These are phyloP conservation scores for Timema cristinae DNA, from an alignment of 2,888 invertebrate genomes.

Conservation along the genomic window DNA sequence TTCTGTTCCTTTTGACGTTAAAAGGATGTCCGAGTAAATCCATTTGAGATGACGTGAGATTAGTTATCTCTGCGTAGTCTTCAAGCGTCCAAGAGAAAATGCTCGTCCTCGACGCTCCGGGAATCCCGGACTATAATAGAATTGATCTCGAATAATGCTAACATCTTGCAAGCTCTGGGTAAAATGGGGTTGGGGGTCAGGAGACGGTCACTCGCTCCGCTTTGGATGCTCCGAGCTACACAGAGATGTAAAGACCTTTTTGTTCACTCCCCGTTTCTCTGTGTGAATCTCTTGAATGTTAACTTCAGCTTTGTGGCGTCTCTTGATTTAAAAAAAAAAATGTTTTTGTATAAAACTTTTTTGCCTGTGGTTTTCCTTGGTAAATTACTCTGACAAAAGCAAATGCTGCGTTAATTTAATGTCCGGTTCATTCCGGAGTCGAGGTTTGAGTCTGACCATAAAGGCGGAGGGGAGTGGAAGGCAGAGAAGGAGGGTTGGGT, in stretches of 20 bases:
- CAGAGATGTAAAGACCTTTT: no score
- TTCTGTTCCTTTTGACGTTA: slow-evolving; percentile 20
- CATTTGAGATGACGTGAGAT: slow-evolving; percentile 24
- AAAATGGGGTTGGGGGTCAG: no score
- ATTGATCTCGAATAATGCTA: slow-evolving; percentile 16
- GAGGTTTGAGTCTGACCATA: no score
- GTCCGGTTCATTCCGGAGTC: no score
- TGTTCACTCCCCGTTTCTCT: not conserved
- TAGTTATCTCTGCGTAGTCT: slow-evolving; percentile 20
- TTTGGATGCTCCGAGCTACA: no score
- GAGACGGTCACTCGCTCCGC: no score
- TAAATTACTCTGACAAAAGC: slow-evolving; percentile 24
- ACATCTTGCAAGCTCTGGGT: slow-evolving; percentile 15
- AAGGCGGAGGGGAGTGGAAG: no score
- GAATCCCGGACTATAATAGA: slow-evolving; percentile 19
- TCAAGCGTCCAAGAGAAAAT: not conserved
- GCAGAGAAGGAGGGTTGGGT: no score
- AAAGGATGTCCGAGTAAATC: slow-evolving; percentile 20
- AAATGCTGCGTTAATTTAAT: slow-evolving; percentile 12
- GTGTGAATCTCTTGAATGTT: slow-evolving; percentile 21
- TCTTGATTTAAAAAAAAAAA: not conserved
- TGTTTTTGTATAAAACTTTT: not conserved
- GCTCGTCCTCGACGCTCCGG: slow-evolving; percentile 16
- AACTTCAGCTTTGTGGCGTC: slow-evolving; percentile 19
- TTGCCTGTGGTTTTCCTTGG: slow-evolving; percentile 12